phyloP scores from a whole-genome alignment of 2,888 invertebrate genomes.

The Yponomeuta malinellus region DNA sequence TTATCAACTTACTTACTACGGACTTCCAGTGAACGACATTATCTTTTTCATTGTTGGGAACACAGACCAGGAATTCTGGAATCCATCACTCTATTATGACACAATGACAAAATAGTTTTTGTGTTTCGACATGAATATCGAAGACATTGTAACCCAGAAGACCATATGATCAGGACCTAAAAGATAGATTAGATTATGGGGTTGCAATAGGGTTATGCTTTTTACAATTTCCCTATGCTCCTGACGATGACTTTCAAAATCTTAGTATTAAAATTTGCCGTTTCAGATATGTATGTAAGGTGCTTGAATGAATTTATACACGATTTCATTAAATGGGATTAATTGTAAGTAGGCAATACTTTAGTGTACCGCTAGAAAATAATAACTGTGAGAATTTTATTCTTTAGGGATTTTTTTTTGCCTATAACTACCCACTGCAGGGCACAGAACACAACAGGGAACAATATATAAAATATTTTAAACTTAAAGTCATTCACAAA shows the following conservation, averaged over 20 bases:
- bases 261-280: not conserved
- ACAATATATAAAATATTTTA: too few species aligned
- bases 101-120: slow-evolving; percentile 33
- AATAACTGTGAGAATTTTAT: too few species aligned
- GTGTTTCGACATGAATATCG: slow-evolving; percentile 35
- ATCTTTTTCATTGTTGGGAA: slow-evolving; percentile 36
- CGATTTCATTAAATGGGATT: not conserved
- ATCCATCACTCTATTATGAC: slow-evolving; percentile 36
- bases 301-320: not conserved
- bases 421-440: too few species aligned
- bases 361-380: too few species aligned
- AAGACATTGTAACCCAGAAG: slow-evolving; percentile 32
- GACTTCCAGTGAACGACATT: slow-evolving; percentile 39
- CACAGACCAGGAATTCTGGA: slow-evolving; percentile 39
- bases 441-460: too few species aligned
- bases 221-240: slow-evolving; percentile 34
- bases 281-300: not conserved
- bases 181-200: slow-evolving; percentile 38
- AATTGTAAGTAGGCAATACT: not conserved
- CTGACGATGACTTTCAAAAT: slow-evolving; percentile 12
- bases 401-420: too few species aligned
- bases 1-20: slow-evolving; percentile 38
- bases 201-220: slow-evolving; percentile 29
- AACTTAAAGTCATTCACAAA: too few species aligned
- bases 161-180: slow-evolving; percentile 36